Evolutionary conservation across 2,888 invertebrate species (phyloP).

Genomic region (Oxyscelio sp.): DNA sequence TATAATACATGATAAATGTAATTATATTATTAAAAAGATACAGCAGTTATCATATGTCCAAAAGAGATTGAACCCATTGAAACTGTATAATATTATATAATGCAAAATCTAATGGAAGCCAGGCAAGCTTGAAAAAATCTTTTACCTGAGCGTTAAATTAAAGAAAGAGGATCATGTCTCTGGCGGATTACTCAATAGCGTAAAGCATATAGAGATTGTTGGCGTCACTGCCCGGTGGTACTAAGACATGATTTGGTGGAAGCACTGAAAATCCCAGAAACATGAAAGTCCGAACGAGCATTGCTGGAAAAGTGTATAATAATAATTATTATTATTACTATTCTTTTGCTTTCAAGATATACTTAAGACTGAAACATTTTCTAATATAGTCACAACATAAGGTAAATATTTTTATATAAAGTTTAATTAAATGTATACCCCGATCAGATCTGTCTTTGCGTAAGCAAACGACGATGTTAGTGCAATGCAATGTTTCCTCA

Average conservation of each 20-base stretch:
- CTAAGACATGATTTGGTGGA: conserved; percentile 93
- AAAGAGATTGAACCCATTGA: no score
- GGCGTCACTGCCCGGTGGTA: conserved; percentile 91
- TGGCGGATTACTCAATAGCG: conserved; percentile 88
- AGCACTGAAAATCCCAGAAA: conserved; percentile 97
- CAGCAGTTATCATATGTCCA: no score
- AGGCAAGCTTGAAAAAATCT: conserved; percentile 35
- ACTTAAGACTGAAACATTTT: no score
- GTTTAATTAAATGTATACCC: no score
- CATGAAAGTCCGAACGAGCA: conserved; percentile 98
- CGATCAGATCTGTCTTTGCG: conserved; percentile 95
- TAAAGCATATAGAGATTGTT: conserved; percentile 91
- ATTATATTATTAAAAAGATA: no score
- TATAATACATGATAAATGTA: no score
- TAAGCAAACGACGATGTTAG: conserved; percentile 94
- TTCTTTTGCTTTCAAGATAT: no score
- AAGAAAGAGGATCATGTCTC: conserved; percentile 81
- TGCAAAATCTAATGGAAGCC: background rate
- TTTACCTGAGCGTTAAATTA: conserved; percentile 86
- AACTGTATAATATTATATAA: no score
- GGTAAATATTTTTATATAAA: no score
- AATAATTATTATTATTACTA: background rate
- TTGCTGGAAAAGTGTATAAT: conserved; percentile 90
- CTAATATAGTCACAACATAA: no score
- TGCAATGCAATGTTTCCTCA: conserved; percentile 96